Conservation (phyloP, 2,113 vertebrate species). For the Coreoperca whiteheadi region DNA sequence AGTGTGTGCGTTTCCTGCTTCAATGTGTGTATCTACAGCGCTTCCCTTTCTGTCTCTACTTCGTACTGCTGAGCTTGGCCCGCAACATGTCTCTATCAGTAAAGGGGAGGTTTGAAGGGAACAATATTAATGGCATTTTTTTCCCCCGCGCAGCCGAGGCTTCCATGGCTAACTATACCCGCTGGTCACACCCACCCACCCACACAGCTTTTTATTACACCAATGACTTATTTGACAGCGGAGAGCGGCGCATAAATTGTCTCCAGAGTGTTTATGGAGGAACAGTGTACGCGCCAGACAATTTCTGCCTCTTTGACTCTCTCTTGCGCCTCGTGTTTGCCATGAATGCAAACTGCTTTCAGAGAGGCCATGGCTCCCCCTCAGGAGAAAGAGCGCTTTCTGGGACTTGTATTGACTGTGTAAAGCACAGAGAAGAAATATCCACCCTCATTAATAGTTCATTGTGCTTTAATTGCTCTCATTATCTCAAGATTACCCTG, state of each 20-base stretch:
- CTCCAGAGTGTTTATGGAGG: slow-evolving; percentile 27
- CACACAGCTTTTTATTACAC: slow-evolving; percentile 40
- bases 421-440: slow-evolving; percentile 47
- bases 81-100: slow-evolving; percentile 8
- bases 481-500: slow-evolving; percentile 58
- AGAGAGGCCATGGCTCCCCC: neutral
- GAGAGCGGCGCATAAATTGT: slow-evolving; percentile 21
- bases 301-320: slow-evolving; percentile 38
- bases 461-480: slow-evolving; percentile 61
- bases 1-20: neutral
- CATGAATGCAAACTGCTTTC: slow-evolving; percentile 1
- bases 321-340: slow-evolving; percentile 13
- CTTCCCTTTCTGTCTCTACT: neutral
- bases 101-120: neutral
- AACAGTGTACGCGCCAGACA: slow-evolving; percentile 8
- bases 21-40: neutral
- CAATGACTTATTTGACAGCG: slow-evolving; percentile 47
- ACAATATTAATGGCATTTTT: slow-evolving; percentile 10
- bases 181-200: slow-evolving; percentile 12
- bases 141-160: neutral
- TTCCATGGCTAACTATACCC: slow-evolving; percentile 12
- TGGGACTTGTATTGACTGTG: slow-evolving; percentile 31
- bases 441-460: slow-evolving; percentile 63
- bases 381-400: slow-evolving; percentile 19
- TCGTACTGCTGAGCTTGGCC: neutral